A percentile compares a stretch with the other conserved stretches of the same genome.
Evolutionary conservation across 2,797 vertebrate species (phyloP).

Genomic region (Diplodus sargus): DNA sequence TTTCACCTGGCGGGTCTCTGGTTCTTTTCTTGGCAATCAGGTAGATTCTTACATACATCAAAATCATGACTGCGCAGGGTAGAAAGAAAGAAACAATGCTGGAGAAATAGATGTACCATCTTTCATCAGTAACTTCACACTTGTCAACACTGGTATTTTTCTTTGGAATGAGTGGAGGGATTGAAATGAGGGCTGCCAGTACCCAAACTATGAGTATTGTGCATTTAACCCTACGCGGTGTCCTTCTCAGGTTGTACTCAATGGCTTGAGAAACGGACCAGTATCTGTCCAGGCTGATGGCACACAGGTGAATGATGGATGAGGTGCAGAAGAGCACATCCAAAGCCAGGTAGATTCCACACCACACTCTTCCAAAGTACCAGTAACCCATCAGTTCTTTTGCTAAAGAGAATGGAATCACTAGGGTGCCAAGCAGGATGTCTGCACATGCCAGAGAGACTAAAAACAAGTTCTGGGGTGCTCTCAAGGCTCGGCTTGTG

Average conservation of each 20-base stretch:
- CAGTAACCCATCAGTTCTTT: conserved; percentile 98
- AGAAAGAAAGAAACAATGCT: conserved; percentile 94
- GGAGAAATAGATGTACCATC: conserved; percentile 95
- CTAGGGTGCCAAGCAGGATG: conserved; percentile 95
- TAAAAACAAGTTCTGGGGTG: conserved; percentile 96
- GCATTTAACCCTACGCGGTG: conserved; percentile 91
- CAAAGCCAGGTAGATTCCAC: conserved; percentile 95
- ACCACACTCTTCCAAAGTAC: conserved; percentile 97
- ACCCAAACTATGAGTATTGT: conserved; percentile 92
- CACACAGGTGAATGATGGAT: conserved; percentile 96
- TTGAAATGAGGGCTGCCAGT: conserved; percentile 93
- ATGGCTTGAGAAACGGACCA: conserved; percentile 95
- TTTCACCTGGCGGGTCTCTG: conserved; percentile 85
- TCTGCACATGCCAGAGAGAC: conserved; percentile 96
- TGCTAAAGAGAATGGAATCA: conserved; percentile 96
- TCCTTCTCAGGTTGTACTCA: conserved; percentile 93
- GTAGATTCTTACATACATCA: conserved; percentile 95
- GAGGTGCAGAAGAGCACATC: conserved; percentile 98
- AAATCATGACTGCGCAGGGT: conserved; percentile 94
- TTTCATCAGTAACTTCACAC: conserved; percentile 91
- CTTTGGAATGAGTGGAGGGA: conserved; percentile 92
- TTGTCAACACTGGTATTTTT: conserved; percentile 83
- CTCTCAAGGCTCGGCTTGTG: conserved; percentile 92
- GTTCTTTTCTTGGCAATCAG: conserved; percentile 95
- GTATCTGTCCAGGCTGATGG: conserved; percentile 96